Evolutionary conservation across 2,113 vertebrate species (phyloP), one percentile per base, ranked within the genome.

Genomic region (Gobio gobio): DNA sequence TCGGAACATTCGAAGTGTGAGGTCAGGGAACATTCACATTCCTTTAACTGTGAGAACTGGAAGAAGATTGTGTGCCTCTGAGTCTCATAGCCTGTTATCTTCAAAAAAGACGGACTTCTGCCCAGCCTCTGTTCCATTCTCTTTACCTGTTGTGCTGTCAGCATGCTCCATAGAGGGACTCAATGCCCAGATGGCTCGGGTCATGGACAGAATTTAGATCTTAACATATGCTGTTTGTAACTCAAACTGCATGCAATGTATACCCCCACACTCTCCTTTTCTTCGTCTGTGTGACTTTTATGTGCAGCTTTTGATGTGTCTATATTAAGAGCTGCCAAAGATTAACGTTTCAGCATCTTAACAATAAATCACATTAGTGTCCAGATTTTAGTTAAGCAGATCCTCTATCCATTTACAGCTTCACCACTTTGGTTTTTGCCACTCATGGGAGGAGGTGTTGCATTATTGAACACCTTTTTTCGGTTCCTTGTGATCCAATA

Each of bases 381-480:
- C 79, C 36, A 56, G n/a, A 75, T 76, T 64, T 47, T 24, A 56
- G 45, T 73, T 64, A 74, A 84, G 33, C 61, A 72, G 82, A 79
- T 70, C 64, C 20, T 64, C 40, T 43, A n/a, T 43, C 43, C 74
- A 77, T 36, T 64, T 64, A 51, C 43, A 66, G 83, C 75, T 22
- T 26, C 49, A 40, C 58, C n/a, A 54, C 85, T 81, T 81, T 43
- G 75, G 36, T 63, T 86, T 56, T 40, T 20, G 61, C 10, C 9
- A 6, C 64, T 54, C 18, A 16, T 45, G 36, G 26, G 26, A 73
- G 81, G 49, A 78, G 40, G 58, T 75, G 24, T 80, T 84, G 68
- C 68, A 80, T 84, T 84, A 80, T 83, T 87, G 47, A 84, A 70
- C 56, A 75, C 51, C 51, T 75, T 36, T 40, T 86, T 72, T 26